Evolutionary conservation across 2,113 vertebrate genomes (phyloP).

Genomic region (Myodes glareolus): DNA sequence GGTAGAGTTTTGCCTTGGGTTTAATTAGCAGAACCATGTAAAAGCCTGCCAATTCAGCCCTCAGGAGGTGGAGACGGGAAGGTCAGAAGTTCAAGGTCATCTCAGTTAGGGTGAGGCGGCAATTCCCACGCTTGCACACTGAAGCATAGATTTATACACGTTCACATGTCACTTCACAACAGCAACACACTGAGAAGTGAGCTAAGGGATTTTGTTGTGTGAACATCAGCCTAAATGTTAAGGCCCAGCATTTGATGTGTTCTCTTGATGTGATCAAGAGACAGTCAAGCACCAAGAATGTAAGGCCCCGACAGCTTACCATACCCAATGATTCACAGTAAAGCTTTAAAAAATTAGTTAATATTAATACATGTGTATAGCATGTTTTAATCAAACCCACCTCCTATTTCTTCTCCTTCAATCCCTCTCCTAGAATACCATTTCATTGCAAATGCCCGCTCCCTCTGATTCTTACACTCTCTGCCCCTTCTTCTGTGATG

Average conservation of each 20-base stretch:
- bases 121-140: background rate
- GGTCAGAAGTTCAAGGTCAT: background rate
- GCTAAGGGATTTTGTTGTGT: background rate
- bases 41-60: background rate
- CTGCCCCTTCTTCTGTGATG: background rate
- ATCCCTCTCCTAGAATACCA: background rate
- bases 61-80: background rate
- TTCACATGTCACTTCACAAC: background rate
- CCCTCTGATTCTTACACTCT: background rate
- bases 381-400: background rate
- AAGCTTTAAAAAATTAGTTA: background rate
- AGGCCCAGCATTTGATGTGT: background rate
- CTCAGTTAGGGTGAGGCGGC: background rate
- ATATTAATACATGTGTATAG: background rate
- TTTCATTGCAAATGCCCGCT: background rate
- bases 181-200: background rate
- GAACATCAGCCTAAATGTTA: too few relatives aligned
- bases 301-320: background rate
- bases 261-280: background rate
- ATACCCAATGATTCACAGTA: background rate
- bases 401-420: background rate
- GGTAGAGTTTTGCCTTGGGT: background rate
- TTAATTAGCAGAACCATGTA: too few relatives aligned
- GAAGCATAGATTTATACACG: too few relatives aligned
- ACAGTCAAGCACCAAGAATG: background rate